Base-by-base conservation (phyloP, 2,888 invertebrate genomes). In the Heliconius erato region DNA sequence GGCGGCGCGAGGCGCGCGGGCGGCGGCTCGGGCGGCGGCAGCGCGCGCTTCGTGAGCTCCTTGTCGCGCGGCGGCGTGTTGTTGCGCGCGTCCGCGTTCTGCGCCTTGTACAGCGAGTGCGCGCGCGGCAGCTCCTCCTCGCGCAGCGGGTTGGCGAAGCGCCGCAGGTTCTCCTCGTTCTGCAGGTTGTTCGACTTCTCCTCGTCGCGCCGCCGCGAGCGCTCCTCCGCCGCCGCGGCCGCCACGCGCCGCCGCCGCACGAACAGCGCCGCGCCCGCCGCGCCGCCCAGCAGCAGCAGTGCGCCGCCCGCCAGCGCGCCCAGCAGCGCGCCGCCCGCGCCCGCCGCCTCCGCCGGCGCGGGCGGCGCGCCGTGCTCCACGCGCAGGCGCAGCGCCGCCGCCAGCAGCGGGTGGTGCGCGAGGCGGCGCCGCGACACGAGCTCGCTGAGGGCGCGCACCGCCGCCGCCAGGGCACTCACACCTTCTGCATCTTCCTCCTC, bases 161-260 rank as follows among this genome's bases (percentile, higher is more conserved):
- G 97, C 79, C 98, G 96, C 83, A 99, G 96, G 91, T 98, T 98
- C 93, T 99, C 98, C 91, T 98, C 98, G 92, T 98, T 98, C 93
- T 99, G 98, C 83, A 98, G 94, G 92, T 99, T 99, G 92, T 99
- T 99, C 5, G 98, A 98, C 91, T 98, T 98, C 90, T 98, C 98
- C 90, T 98, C 98, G 90, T 98, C 98, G 89, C 97, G 97, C 89
- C 97, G 97, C 67, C 95, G 94, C 86, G 97, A 93, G 86, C 74
- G 80, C 74, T 80, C 80, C 44, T 79, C 79, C 12, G 72, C 79
- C 7, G 80, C 90, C 26, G 87, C 88, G 79, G 93, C 91, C 35
- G 91, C 89, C 16, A 91, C 89, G 14, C 91, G 90, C 84, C 89
- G 28, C 68, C 88, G 82, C 4, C 91, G 91, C 83, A 90, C 14